These are phyloP conservation scores for Cheilosia urbana DNA, from an alignment of 2,888 invertebrate species.

Conservation along the genomic window DNA sequence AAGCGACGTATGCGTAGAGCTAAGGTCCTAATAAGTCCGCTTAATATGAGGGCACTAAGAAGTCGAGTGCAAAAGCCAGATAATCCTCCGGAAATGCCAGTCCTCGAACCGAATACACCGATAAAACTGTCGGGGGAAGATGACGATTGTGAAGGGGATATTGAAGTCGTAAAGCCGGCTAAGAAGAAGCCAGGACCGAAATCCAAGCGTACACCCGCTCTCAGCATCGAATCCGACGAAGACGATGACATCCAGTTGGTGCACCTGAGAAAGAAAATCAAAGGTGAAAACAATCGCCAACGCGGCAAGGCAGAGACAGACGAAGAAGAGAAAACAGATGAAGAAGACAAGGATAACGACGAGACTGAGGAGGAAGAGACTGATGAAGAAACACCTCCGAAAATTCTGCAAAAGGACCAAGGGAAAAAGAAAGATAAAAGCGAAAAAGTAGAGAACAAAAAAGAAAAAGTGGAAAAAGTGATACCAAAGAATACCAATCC, in stretches of 20 bases:
- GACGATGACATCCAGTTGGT: constrained; percentile 60
- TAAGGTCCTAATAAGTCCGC: constrained; percentile 69
- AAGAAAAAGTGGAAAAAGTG: background rate
- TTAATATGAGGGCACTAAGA: constrained; percentile 60
- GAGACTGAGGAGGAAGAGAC: background rate
- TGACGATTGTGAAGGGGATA: constrained; percentile 2
- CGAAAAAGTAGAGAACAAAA: background rate
- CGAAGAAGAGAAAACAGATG: background rate
- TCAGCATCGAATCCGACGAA: constrained; percentile 28
- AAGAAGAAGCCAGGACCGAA: constrained; percentile 58
- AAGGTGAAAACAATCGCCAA: background rate
- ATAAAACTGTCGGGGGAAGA: constrained; percentile 76
- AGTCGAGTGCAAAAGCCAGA: constrained; percentile 22
- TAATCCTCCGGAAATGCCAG: constrained; percentile 75
- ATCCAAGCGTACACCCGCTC: constrained; percentile 20
- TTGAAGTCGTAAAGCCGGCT: background rate
- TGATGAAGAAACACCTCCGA: background rate
- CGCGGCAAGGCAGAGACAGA: too few relatives aligned
- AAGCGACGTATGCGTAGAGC: constrained; percentile 62
- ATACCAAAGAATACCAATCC: constrained; percentile 76
- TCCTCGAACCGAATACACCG: constrained; percentile 77
- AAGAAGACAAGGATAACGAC: background rate
- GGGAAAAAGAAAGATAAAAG: background rate
- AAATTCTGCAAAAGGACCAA: too few relatives aligned
- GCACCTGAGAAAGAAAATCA: constrained; percentile 35